Evolutionary conservation across 2,888 invertebrate genomes (phyloP).

Genomic region (Ryuthela nishihirai): DNA sequence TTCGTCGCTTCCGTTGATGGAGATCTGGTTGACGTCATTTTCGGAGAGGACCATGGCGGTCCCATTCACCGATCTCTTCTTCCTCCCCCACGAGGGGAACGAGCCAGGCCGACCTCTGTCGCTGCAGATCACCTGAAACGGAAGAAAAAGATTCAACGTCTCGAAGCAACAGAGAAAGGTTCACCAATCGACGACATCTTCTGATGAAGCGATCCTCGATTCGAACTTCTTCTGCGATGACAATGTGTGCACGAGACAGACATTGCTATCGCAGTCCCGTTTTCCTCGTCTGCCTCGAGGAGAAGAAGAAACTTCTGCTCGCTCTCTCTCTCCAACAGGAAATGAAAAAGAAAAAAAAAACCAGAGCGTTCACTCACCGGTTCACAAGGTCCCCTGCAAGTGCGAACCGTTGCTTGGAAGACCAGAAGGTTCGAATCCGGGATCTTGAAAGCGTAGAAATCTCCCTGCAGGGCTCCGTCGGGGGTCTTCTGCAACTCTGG

Average conservation of each 20-base stretch:
- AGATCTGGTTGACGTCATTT: slow-evolving; percentile 3
- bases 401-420: slow-evolving; percentile 85
- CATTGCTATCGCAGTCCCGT: no score
- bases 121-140: slow-evolving; percentile 41
- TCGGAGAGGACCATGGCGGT: slow-evolving; percentile 18
- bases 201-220: no score
- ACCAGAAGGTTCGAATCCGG: slow-evolving; percentile 91
- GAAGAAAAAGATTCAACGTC: neutral
- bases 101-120: slow-evolving; percentile 40
- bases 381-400: slow-evolving; percentile 84
- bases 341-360: no score
- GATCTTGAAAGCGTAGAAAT: slow-evolving; percentile 91
- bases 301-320: no score
- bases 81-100: slow-evolving; percentile 44
- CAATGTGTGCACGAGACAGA: no score
- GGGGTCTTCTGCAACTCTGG: slow-evolving; percentile 82
- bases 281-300: no score
- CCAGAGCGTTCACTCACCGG: no score
- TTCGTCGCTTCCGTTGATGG: slow-evolving; percentile 26
- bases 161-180: no score
- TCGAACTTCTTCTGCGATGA: no score
- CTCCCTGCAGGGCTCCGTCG: slow-evolving; percentile 78
- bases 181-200: no score
- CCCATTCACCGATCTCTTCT: slow-evolving; percentile 32
- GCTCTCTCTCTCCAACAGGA: no score